phyloP scores from a whole-genome alignment of 2,888 invertebrate genomes.

The Drosophila neonasuta region DNA sequence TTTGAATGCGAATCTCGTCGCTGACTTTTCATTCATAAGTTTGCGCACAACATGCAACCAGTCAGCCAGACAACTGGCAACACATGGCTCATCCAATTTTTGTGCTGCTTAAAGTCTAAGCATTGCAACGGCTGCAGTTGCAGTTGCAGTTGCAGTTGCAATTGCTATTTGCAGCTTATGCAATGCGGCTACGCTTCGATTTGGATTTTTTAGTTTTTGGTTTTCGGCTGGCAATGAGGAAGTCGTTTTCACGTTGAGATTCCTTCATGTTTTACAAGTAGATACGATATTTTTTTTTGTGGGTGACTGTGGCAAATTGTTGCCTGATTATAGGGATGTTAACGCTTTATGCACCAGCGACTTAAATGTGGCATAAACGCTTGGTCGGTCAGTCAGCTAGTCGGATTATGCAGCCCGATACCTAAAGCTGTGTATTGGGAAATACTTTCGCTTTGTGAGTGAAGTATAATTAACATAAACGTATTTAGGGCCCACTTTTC shows the following conservation, averaged over 20 bases:
- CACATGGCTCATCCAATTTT: slow-evolving; percentile 58
- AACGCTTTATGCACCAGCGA: slow-evolving; percentile 39
- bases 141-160: slow-evolving; percentile 41
- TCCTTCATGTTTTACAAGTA: slow-evolving; percentile 8
- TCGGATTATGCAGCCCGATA: slow-evolving; percentile 11
- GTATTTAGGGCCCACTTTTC: not conserved
- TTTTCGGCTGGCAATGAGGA: slow-evolving; percentile 59
- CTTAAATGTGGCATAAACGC: slow-evolving; percentile 53
- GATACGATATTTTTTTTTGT: slow-evolving; percentile 54
- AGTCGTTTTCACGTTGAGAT: slow-evolving; percentile 35
- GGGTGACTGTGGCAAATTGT: slow-evolving; percentile 71
- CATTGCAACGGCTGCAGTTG: slow-evolving; percentile 47
- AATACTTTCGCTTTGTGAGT: slow-evolving; percentile 28
- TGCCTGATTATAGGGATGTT: slow-evolving; percentile 66
- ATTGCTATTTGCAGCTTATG: slow-evolving; percentile 51
- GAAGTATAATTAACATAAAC: slow-evolving; percentile 14
- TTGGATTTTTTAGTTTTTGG: slow-evolving; percentile 18
- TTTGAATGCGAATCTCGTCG: slow-evolving; percentile 9
- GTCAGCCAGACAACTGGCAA: slow-evolving; percentile 29
- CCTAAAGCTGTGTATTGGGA: slow-evolving; percentile 10
- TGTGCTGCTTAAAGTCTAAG: slow-evolving; percentile 20
- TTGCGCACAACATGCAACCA: slow-evolving; percentile 30
- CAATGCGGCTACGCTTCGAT: slow-evolving; percentile 46
- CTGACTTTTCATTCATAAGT: slow-evolving; percentile 59
- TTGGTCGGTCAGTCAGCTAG: slow-evolving; percentile 3